Percentiles rank a stretch among this genome's conserved stretches.
These are phyloP conservation scores for Chrysopa pallens DNA, from an alignment of 1,140 invertebrate species.

Conservation along the genomic window DNA sequence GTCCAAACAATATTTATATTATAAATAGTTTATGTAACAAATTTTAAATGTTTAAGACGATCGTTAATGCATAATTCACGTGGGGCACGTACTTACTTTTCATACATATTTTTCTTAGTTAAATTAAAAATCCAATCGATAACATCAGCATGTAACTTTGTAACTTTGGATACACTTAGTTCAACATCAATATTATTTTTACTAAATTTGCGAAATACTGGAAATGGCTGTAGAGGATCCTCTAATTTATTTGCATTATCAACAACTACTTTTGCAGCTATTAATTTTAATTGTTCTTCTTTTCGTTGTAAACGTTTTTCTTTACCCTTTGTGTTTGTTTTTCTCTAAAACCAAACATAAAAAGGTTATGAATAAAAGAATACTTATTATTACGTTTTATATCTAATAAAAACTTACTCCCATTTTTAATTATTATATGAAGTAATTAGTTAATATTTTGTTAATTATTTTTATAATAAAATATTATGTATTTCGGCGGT, in stretches of 20 bases:
- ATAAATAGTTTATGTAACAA: no score
- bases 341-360: conserved; percentile 6
- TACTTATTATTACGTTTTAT: no score
- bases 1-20: conserved; percentile 2
- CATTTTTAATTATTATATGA: no score
- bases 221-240: conserved; percentile 23
- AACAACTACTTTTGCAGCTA: conserved; percentile 17
- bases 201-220: conserved; percentile 21
- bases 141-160: conserved; percentile 12
- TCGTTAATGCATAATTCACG: neutral
- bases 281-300: conserved; percentile 22
- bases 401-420: no score
- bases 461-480: no score
- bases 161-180: conserved; percentile 13
- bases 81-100: conserved; percentile 29
- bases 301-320: conserved; percentile 23
- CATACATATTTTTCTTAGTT: conserved; percentile 39
- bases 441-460: no score
- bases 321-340: conserved; percentile 20
- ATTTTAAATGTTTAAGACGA: neutral
- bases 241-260: conserved; percentile 21
- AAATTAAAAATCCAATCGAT: conserved; percentile 33
- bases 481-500: no score
- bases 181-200: conserved; percentile 21
- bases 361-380: no score